These are phyloP conservation scores for Hemicentrotus pulcherrimus DNA, from an alignment of 35 echinoderm and acorn worm species.

Conservation along the genomic window DNA sequence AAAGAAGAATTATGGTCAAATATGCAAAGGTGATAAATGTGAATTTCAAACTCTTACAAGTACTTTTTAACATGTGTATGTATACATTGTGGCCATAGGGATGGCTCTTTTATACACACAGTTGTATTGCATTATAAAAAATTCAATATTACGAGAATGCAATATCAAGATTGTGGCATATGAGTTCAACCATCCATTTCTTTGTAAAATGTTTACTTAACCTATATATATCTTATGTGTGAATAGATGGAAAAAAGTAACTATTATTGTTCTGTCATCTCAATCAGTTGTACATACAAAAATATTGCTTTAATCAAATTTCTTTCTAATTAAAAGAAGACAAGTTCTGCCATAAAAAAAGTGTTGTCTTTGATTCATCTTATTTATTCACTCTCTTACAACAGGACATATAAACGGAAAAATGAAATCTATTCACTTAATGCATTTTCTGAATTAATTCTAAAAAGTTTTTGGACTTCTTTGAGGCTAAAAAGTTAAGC, in stretches of 20 bases:
- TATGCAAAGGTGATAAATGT: neutral
- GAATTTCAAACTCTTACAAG: constrained; percentile 1
- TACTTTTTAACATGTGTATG: neutral
- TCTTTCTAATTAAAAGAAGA: constrained; percentile 49
- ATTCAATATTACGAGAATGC: neutral
- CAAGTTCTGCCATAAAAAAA: constrained; percentile 37
- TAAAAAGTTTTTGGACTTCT: too few species aligned
- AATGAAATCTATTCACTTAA: too few species aligned
- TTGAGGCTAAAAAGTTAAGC: too few species aligned
- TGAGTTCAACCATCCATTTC: constrained; percentile 10
- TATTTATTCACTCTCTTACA: too few species aligned
- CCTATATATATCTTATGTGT: constrained; percentile 17
- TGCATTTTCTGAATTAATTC: too few species aligned
- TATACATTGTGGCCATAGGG: neutral
- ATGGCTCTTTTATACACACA: neutral
- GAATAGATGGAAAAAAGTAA: constrained; percentile 44
- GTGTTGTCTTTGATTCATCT: neutral
- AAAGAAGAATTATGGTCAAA: neutral
- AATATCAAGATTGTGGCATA: neutral
- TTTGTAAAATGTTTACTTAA: neutral
- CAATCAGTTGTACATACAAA: constrained; percentile 33
- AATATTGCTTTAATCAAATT: constrained; percentile 46
- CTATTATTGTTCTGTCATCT: constrained; percentile 21
- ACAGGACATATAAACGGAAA: too few species aligned
- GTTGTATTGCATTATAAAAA: neutral